Evolutionary conservation across 1,140 invertebrate genomes (phyloP).

Genomic region (Drosophila suzukii): DNA sequence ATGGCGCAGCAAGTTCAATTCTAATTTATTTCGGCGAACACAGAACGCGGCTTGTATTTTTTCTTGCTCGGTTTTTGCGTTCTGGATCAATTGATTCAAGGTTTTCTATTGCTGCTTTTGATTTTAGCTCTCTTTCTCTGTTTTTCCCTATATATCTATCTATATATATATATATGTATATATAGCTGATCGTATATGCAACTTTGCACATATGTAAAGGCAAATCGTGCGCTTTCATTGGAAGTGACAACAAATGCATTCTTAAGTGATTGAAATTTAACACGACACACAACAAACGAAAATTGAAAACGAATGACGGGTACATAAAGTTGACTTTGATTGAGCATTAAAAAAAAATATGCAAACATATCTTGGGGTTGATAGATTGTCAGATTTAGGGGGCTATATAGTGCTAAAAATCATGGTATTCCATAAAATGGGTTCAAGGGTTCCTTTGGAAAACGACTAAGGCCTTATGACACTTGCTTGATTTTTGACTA

Average conservation of each 20-base stretch:
- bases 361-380: slow-evolving; percentile 7
- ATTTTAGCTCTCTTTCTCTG: slow-evolving; percentile 49
- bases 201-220: slow-evolving; percentile 15
- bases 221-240: slow-evolving; percentile 72
- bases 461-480: too few relatives aligned
- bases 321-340: slow-evolving; percentile 50
- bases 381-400: slow-evolving; percentile 4
- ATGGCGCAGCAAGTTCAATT: slow-evolving; percentile 83
- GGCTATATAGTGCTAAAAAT: background rate
- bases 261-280: slow-evolving; percentile 78
- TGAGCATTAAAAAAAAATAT: slow-evolving; percentile 29
- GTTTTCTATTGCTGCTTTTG: slow-evolving; percentile 72
- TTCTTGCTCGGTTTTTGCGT: slow-evolving; percentile 63
- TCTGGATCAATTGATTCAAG: slow-evolving; percentile 82
- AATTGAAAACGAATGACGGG: slow-evolving; percentile 56
- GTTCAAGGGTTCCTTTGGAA: too few relatives aligned
- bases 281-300: slow-evolving; percentile 57
- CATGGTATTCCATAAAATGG: background rate
- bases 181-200: slow-evolving; percentile 19
- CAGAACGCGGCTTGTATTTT: slow-evolving; percentile 21
- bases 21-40: slow-evolving; percentile 74
- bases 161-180: slow-evolving; percentile 14
- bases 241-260: slow-evolving; percentile 76
- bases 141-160: slow-evolving; percentile 3
- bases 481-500: too few relatives aligned